Evolutionary conservation across 2,797 vertebrate species (phyloP).

Genomic region (Tenualosa thibaudeaui): DNA sequence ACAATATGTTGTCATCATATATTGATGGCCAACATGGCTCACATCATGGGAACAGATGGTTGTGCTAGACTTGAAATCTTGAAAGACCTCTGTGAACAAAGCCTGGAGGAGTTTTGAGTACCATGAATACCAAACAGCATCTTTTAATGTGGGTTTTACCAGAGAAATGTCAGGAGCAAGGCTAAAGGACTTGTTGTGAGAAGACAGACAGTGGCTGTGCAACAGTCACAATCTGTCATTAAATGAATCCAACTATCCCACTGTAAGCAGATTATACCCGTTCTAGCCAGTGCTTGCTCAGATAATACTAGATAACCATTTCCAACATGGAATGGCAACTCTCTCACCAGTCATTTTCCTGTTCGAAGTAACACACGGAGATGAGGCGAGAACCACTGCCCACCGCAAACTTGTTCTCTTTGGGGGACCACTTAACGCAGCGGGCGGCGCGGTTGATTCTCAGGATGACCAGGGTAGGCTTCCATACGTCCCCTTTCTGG

Average conservation of each 20-base stretch:
- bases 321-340: constrained; percentile 40
- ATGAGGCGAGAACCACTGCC: constrained; percentile 96
- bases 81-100: not conserved
- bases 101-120: not conserved
- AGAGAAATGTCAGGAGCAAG: not conserved
- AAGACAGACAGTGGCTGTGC: not conserved
- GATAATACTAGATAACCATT: not conserved
- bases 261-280: constrained; percentile 30
- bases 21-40: not conserved
- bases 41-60: not conserved
- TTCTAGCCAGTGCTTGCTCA: constrained; percentile 12
- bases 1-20: constrained; percentile 3
- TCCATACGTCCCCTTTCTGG: constrained; percentile 95
- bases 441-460: constrained; percentile 96
- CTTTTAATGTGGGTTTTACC: not conserved
- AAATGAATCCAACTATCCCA: constrained; percentile 16
- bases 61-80: not conserved
- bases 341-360: constrained; percentile 98
- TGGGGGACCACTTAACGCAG: constrained; percentile 96
- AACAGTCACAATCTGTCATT: constrained; percentile 8
- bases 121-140: not conserved
- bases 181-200: not conserved
- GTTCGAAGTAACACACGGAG: constrained; percentile 98
- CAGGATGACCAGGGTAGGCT: constrained; percentile 96
- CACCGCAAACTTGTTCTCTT: constrained; percentile 98